Evolutionary conservation across 1,140 invertebrate genomes (phyloP).

Genomic region (Galendromus occidentalis): DNA sequence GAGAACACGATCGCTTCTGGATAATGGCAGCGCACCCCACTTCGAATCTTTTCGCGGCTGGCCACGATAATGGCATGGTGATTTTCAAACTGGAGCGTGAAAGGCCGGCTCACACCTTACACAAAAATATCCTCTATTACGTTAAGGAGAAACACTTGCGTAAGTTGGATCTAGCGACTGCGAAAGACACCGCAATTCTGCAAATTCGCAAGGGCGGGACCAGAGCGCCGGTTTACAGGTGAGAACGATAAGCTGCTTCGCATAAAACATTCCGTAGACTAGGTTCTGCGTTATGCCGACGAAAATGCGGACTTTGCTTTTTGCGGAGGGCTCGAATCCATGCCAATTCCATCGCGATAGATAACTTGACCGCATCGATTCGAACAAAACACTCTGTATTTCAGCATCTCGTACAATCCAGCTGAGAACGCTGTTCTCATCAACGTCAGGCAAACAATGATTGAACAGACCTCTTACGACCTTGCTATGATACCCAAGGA

Average conservation of each 20-base stretch:
- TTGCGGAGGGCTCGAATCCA: too few species aligned
- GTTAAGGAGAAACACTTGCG: constrained; percentile 83
- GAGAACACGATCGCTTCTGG: constrained; percentile 95
- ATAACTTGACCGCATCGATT: too few species aligned
- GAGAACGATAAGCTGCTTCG: too few species aligned
- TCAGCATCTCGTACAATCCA: constrained; percentile 86
- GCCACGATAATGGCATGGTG: constrained; percentile 85
- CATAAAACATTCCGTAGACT: too few species aligned
- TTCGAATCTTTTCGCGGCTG: constrained; percentile 56
- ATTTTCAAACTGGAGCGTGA: constrained; percentile 76
- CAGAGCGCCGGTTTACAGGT: constrained; percentile 47
- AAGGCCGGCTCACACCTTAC: constrained; percentile 78
- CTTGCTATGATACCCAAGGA: constrained; percentile 71
- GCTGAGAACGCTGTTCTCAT: constrained; percentile 75
- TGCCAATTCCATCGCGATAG: too few species aligned
- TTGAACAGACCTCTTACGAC: constrained; percentile 87
- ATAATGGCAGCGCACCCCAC: constrained; percentile 66
- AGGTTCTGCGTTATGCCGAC: too few species aligned
- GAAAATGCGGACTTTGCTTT: too few species aligned
- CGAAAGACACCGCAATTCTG: constrained; percentile 79
- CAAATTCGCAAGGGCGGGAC: constrained; percentile 56
- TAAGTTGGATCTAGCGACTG: constrained; percentile 72
- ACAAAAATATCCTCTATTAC: constrained; percentile 84
- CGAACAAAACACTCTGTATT: too few species aligned
- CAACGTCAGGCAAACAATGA: constrained; percentile 45